Evolutionary conservation across 2,113 vertebrate species (phyloP).

Genomic region (Nerophis lumbriciformis): DNA sequence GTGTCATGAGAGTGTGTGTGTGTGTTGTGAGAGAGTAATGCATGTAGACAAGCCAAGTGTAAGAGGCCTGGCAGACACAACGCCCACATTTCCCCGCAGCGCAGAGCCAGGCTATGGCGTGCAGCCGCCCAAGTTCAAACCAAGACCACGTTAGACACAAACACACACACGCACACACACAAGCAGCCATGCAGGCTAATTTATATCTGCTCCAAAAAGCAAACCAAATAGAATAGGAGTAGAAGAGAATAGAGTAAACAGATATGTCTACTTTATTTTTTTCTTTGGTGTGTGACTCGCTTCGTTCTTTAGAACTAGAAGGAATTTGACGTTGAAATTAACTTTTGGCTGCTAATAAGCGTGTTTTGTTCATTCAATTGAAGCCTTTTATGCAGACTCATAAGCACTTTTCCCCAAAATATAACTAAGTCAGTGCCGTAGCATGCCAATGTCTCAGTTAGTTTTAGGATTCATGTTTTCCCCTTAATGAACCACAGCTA

Average conservation of each 20-base stretch:
- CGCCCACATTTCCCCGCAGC: slow-evolving; percentile 65
- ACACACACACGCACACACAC: slow-evolving; percentile 32
- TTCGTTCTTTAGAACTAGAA: slow-evolving; percentile 1
- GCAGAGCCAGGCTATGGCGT: slow-evolving; percentile 52
- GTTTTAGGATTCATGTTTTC: too few relatives aligned
- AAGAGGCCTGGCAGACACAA: slow-evolving; percentile 67
- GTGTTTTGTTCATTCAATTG: not conserved
- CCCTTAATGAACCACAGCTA: too few relatives aligned
- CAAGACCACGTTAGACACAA: slow-evolving; percentile 46
- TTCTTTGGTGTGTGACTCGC: not conserved
- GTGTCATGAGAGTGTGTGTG: slow-evolving; percentile 5
- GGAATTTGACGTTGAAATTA: not conserved
- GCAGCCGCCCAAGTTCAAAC: slow-evolving; percentile 60
- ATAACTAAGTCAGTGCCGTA: not conserved
- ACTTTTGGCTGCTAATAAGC: slow-evolving; percentile 1
- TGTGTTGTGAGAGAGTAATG: slow-evolving; percentile 54
- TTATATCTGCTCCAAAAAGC: slow-evolving; percentile 64
- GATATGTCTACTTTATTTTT: slow-evolving; percentile 13
- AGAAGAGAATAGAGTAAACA: slow-evolving; percentile 12
- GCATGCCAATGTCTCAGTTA: too few relatives aligned
- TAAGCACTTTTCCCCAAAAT: not conserved
- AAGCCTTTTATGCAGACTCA: not conserved
- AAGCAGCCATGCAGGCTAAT: slow-evolving; percentile 59
- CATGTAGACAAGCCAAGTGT: slow-evolving; percentile 67
- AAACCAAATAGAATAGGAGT: slow-evolving; percentile 50